phyloP scores from a whole-genome alignment of 2,797 vertebrate species.

The Chloroceryle inda region DNA sequence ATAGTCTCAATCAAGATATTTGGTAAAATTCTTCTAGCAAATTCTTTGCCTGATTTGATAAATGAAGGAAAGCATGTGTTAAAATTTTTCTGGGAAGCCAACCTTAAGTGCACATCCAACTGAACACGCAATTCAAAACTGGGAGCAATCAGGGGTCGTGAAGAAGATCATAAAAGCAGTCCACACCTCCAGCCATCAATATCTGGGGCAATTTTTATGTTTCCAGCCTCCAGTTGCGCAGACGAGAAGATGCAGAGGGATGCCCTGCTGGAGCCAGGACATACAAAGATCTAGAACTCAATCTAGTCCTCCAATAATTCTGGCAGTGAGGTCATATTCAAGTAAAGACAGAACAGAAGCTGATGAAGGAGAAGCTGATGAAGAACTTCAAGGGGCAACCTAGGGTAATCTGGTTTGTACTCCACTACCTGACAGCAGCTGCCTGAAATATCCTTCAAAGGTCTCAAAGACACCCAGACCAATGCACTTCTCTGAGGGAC shows the following conservation, averaged over 20 bases:
- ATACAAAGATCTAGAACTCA: background rate
- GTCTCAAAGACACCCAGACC: background rate
- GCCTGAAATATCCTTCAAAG: background rate
- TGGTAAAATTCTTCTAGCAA: background rate
- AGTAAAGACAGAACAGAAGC: slow-evolving; percentile 45
- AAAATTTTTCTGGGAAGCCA: background rate
- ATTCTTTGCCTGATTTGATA: background rate
- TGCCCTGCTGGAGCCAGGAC: background rate
- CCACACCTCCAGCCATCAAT: background rate
- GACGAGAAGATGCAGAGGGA: background rate
- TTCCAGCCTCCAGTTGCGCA: background rate
- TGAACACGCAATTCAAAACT: background rate
- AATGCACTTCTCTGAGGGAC: background rate
- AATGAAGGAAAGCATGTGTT: background rate
- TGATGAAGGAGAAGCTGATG: background rate
- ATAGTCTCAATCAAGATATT: background rate
- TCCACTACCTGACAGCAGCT: background rate
- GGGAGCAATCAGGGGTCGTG: background rate
- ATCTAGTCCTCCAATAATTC: background rate
- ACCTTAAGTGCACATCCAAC: fast-evolving
- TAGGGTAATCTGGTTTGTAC: background rate
- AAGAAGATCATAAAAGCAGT: background rate
- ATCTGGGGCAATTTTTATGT: background rate
- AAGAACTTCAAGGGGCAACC: background rate
- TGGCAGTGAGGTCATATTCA: slow-evolving; percentile 39